Evolutionary conservation across 1,140 invertebrate genomes (phyloP).

Genomic region (Acyrthosiphon pisum): DNA sequence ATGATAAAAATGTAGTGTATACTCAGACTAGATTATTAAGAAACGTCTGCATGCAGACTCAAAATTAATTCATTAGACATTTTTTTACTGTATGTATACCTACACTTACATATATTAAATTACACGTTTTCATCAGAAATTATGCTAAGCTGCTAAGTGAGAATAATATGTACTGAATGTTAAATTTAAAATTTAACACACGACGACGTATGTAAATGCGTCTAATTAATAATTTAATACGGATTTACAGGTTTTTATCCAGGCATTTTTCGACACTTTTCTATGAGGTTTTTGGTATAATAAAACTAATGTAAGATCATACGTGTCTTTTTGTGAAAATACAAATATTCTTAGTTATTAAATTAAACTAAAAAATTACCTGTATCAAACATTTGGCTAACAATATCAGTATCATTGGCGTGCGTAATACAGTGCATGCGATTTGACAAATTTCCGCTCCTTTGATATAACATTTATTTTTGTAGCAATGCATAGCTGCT

Average conservation of each 20-base stretch:
- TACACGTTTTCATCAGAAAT: not conserved
- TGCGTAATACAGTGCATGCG: not conserved
- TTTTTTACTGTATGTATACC: not conserved
- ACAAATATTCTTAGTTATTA: not conserved
- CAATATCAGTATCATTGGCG: not conserved
- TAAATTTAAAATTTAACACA: not conserved
- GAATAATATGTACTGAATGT: not conserved
- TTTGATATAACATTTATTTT: not conserved
- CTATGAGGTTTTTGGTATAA: not conserved
- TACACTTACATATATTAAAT: not conserved
- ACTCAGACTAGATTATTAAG: not conserved
- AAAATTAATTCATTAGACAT: not conserved
- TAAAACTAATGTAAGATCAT: not conserved
- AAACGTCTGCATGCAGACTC: not conserved
- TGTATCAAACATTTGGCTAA: conserved; percentile 33
- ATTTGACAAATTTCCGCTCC: conserved; percentile 26
- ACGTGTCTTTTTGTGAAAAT: not conserved
- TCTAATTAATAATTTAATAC: not conserved
- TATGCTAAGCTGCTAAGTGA: not conserved
- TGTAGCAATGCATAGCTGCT: not conserved
- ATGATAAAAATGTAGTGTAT: not conserved
- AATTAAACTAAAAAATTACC: not conserved
- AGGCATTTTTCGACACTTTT: not conserved
- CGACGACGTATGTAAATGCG: not conserved
- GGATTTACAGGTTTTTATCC: not conserved